Percentiles rank a stretch among this genome's conserved stretches.
Conservation (phyloP, 2,797 vertebrate genomes). For the Myotis pilosus region DNA sequence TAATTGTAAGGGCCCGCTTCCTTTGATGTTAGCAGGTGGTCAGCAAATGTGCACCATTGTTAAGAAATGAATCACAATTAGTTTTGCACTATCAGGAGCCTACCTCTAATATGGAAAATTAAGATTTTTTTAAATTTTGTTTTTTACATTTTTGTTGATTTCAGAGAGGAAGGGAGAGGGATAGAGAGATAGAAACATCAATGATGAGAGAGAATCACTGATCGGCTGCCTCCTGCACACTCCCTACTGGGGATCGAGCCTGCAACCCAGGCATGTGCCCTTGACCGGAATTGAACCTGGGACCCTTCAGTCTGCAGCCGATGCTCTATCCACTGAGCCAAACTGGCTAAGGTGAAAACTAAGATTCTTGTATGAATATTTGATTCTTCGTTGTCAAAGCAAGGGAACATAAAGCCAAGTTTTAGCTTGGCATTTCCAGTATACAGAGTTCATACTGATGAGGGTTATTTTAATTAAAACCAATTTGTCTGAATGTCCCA, state of each 20-base stretch:
- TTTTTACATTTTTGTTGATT: too few relatives aligned
- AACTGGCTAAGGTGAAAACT: neutral
- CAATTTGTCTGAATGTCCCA: neutral
- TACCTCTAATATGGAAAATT: neutral
- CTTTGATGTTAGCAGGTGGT: constrained; percentile 36
- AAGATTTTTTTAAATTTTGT: neutral
- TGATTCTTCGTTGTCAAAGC: constrained; percentile 14
- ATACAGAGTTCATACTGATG: neutral
- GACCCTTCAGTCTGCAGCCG: too few relatives aligned
- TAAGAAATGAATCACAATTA: neutral
- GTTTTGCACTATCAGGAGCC: neutral
- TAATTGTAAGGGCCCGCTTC: neutral
- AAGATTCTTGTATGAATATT: neutral
- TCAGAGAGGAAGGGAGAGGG: too few relatives aligned
- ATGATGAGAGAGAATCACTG: too few relatives aligned
- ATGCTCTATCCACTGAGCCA: too few relatives aligned
- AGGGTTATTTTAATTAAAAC: neutral
- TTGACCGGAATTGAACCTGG: too few relatives aligned
- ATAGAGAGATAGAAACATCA: too few relatives aligned
- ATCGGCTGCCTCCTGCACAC: too few relatives aligned
- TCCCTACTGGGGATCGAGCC: too few relatives aligned
- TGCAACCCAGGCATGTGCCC: too few relatives aligned
- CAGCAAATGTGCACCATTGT: neutral
- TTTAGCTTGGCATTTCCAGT: neutral
- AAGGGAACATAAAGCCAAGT: neutral